Evolutionary conservation across 1,140 invertebrate species (phyloP).

Genomic region (Drosophila sp.): DNA sequence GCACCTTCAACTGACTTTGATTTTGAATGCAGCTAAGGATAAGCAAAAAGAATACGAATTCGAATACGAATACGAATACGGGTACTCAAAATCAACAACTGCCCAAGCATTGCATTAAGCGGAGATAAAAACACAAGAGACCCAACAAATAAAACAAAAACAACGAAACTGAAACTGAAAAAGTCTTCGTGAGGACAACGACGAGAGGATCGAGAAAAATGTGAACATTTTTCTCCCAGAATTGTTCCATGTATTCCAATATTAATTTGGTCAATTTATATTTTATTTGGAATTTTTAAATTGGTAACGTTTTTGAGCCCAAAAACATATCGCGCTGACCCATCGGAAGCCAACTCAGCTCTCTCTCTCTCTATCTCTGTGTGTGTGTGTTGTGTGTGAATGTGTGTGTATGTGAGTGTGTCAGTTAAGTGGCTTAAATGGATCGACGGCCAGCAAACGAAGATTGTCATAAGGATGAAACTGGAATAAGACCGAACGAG

Average conservation of each 20-base stretch:
- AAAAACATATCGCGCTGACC: conserved; percentile 72
- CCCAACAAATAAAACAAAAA: conserved; percentile 33
- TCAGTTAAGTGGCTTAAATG: conserved; percentile 79
- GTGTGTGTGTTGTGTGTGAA: conserved; percentile 34
- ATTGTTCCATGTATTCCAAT: conserved; percentile 83
- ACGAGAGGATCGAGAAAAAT: conserved; percentile 60
- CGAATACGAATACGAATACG: conserved; percentile 7
- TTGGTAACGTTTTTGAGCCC: conserved; percentile 76
- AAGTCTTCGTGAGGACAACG: conserved; percentile 14
- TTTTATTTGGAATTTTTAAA: conserved; percentile 85
- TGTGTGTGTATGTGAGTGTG: conserved; percentile 31
- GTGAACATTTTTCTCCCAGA: conserved; percentile 83
- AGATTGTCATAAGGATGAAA: conserved; percentile 61
- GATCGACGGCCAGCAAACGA: conserved; percentile 42
- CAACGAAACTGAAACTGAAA: conserved; percentile 9
- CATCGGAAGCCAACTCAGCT: conserved; percentile 51
- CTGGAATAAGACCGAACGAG: not conserved
- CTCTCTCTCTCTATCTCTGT: not conserved
- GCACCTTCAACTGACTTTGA: conserved; percentile 31
- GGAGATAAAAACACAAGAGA: conserved; percentile 14
- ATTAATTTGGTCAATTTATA: conserved; percentile 85
- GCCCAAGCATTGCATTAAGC: conserved; percentile 27
- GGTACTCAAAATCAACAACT: conserved; percentile 13
- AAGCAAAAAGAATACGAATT: conserved; percentile 10
- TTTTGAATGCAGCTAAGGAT: conserved; percentile 46